Conservation (phyloP, 1,140 invertebrate genomes). For the Brachystomella parvula region DNA sequence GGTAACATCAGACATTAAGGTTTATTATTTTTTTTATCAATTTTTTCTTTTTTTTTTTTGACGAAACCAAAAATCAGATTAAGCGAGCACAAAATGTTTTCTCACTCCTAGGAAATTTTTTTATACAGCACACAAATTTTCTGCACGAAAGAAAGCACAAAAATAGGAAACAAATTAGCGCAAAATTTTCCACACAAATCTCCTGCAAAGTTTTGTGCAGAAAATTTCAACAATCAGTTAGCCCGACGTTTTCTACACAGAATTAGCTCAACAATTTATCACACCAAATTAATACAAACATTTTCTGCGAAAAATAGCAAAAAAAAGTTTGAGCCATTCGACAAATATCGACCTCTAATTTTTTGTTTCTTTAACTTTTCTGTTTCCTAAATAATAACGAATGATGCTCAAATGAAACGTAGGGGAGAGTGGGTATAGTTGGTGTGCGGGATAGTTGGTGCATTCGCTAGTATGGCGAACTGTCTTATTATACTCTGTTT, state of each 20-base stretch:
- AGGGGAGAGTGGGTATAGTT: not conserved
- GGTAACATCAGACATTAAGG: not conserved
- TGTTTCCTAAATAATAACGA: not conserved
- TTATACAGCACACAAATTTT: too few relatives aligned
- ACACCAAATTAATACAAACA: too few relatives aligned
- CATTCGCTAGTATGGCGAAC: not conserved
- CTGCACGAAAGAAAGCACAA: too few relatives aligned
- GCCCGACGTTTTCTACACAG: too few relatives aligned
- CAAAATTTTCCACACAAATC: too few relatives aligned
- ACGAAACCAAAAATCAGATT: not conserved
- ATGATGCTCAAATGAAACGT: not conserved
- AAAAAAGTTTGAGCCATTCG: not conserved
- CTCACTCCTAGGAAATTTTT: not conserved
- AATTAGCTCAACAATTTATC: too few relatives aligned
- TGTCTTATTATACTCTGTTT: not conserved
- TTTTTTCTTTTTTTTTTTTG: too few relatives aligned
- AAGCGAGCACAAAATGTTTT: not conserved
- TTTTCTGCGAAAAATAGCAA: too few relatives aligned
- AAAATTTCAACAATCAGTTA: too few relatives aligned
- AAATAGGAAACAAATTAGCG: too few relatives aligned
- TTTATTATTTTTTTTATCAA: too few relatives aligned
- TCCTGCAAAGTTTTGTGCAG: too few relatives aligned
- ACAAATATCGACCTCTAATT: not conserved
- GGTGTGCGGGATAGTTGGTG: not conserved
- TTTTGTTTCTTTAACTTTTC: not conserved